These are phyloP conservation scores for Orestias chungarensis DNA, from an alignment of 2,797 vertebrate species.

Conservation along the genomic window DNA sequence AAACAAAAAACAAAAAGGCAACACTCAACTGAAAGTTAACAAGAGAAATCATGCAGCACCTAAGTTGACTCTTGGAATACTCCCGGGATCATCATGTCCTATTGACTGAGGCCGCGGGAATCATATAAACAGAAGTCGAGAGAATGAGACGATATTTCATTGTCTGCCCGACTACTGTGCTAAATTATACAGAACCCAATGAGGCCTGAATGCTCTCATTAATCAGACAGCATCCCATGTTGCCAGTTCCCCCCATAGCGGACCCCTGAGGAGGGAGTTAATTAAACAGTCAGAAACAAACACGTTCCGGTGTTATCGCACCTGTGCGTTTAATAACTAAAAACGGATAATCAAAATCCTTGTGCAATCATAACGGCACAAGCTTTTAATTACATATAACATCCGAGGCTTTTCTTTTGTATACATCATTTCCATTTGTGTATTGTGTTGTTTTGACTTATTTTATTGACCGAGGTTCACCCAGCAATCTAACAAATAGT, in stretches of 20 bases:
- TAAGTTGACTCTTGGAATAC: constrained; percentile 37
- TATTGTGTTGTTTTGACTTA: not conserved
- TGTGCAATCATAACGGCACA: constrained; percentile 20
- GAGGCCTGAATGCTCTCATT: constrained; percentile 74
- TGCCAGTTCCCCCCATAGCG: constrained; percentile 42
- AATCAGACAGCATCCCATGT: constrained; percentile 72
- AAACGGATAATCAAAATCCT: constrained; percentile 47
- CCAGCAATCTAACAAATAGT: not conserved
- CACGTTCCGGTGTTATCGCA: constrained; percentile 31
- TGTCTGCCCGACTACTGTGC: constrained; percentile 57
- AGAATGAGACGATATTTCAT: constrained; percentile 76
- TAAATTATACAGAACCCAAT: constrained; percentile 72
- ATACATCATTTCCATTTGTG: constrained; percentile 3
- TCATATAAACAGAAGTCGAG: constrained; percentile 70
- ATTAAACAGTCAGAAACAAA: constrained; percentile 68
- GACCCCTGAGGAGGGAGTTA: constrained; percentile 68
- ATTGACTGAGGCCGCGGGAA: constrained; percentile 67
- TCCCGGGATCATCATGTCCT: constrained; percentile 59
- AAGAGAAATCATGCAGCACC: constrained; percentile 21
- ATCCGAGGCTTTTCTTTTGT: constrained; percentile 7
- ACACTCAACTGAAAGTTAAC: constrained; percentile 42
- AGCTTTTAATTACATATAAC: constrained; percentile 33
- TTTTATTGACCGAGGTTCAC: not conserved
- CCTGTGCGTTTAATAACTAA: constrained; percentile 45
- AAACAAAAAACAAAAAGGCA: constrained; percentile 2